Conservation (phyloP, 2,113 vertebrate species). For the Psettodes erumei region DNA sequence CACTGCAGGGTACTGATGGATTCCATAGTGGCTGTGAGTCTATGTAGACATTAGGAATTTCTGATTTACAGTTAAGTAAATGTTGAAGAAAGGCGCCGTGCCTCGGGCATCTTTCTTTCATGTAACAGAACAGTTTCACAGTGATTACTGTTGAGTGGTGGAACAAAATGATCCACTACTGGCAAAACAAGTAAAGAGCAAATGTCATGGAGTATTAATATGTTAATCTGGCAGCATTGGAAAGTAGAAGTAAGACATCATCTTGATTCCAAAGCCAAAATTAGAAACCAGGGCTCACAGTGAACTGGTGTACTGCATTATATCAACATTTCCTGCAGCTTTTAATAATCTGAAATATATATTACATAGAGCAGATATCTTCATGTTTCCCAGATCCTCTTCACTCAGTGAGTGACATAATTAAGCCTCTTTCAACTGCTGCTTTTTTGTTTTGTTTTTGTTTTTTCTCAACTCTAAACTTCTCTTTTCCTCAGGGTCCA, state of each 20-base stretch:
- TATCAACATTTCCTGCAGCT: neutral
- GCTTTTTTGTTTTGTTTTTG: no score
- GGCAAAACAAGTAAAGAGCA: constrained; percentile 44
- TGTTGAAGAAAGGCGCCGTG: constrained; percentile 53
- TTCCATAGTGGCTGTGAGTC: constrained; percentile 14
- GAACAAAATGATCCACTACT: constrained; percentile 42
- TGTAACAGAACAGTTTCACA: constrained; percentile 38
- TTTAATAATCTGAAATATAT: constrained; percentile 10
- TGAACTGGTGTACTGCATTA: neutral
- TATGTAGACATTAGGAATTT: constrained; percentile 16
- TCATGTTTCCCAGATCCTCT: neutral
- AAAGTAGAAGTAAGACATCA: constrained; percentile 3
- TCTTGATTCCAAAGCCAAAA: constrained; percentile 29
- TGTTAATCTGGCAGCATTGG: constrained; percentile 21
- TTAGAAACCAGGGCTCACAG: neutral
- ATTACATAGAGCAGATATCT: neutral
- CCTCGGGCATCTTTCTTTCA: constrained; percentile 54
- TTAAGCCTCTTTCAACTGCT: constrained; percentile 21
- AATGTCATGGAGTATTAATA: constrained; percentile 46
- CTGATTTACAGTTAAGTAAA: constrained; percentile 59
- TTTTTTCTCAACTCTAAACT: neutral
- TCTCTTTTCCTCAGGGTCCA: constrained; percentile 12
- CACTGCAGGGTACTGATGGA: constrained; percentile 26
- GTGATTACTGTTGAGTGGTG: constrained; percentile 35
- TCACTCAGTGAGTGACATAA: neutral